phyloP scores from a whole-genome alignment of 1,140 invertebrate genomes.

The Zaprionus capensis region DNA sequence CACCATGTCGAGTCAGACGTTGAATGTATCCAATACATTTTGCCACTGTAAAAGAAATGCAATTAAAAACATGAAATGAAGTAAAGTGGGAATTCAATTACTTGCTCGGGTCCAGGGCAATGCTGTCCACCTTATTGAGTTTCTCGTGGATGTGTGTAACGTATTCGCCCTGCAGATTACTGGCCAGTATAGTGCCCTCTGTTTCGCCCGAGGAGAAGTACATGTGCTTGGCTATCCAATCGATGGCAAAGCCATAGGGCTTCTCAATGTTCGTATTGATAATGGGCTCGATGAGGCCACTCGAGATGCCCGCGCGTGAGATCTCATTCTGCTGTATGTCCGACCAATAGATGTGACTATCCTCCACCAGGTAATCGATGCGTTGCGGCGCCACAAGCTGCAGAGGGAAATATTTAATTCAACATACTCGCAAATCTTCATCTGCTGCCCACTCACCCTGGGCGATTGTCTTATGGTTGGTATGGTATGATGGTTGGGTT shows the following conservation, averaged over 20 bases:
- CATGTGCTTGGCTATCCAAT: slow-evolving; percentile 91
- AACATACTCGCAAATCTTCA: too few relatives aligned
- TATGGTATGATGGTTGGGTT: slow-evolving; percentile 91
- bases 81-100: slow-evolving; percentile 46
- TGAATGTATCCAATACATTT: slow-evolving; percentile 87
- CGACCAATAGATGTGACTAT: slow-evolving; percentile 91
- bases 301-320: slow-evolving; percentile 88
- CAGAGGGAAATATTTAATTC: background rate
- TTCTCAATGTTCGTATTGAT: slow-evolving; percentile 89
- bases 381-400: slow-evolving; percentile 88
- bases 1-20: slow-evolving; percentile 77
- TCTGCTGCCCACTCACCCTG: slow-evolving; percentile 49
- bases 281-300: slow-evolving; percentile 88
- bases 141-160: slow-evolving; percentile 84
- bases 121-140: slow-evolving; percentile 84
- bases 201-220: slow-evolving; percentile 87
- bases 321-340: slow-evolving; percentile 91
- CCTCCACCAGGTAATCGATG: slow-evolving; percentile 89
- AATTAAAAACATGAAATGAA: background rate
- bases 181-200: slow-evolving; percentile 87
- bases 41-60: slow-evolving; percentile 85
- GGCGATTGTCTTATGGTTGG: slow-evolving; percentile 89
- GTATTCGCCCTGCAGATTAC: slow-evolving; percentile 90
- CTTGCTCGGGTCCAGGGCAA: slow-evolving; percentile 88
- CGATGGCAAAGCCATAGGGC: slow-evolving; percentile 86